Evolutionary conservation across 2,113 vertebrate genomes (phyloP).

Genomic region (Gracilinanus agilis): DNA sequence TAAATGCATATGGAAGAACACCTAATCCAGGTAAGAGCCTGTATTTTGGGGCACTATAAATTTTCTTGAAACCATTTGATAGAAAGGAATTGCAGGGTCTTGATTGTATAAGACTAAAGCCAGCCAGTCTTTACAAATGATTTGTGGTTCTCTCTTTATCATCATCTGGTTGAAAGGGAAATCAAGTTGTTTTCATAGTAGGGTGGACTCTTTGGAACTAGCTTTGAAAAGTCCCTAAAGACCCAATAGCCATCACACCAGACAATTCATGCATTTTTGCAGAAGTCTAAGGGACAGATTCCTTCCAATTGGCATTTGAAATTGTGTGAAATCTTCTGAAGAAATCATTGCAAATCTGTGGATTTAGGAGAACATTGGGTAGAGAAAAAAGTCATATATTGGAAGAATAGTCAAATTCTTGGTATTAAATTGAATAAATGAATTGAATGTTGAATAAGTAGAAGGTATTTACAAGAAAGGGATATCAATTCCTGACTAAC

Average conservation of each 20-base stretch:
- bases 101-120: background rate
- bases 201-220: conserved; percentile 21
- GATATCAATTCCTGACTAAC: background rate
- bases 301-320: conserved; percentile 1
- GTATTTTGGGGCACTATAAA: conserved; percentile 25
- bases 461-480: background rate
- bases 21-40: conserved; percentile 82
- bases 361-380: background rate
- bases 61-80: conserved; percentile 35
- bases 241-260: background rate
- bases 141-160: background rate
- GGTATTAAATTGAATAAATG: background rate
- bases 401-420: background rate
- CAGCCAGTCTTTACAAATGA: background rate
- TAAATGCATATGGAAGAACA: conserved; percentile 71
- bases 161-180: background rate
- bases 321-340: background rate
- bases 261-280: background rate
- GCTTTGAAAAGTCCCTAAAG: background rate
- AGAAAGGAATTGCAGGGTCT: conserved; percentile 25
- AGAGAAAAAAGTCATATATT: background rate
- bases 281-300: background rate
- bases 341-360: conserved; percentile 36
- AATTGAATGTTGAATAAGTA: background rate
- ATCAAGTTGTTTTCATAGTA: background rate